Evolutionary conservation across 2,888 invertebrate species (phyloP).

Genomic region (Holacanthella duospinosa): DNA sequence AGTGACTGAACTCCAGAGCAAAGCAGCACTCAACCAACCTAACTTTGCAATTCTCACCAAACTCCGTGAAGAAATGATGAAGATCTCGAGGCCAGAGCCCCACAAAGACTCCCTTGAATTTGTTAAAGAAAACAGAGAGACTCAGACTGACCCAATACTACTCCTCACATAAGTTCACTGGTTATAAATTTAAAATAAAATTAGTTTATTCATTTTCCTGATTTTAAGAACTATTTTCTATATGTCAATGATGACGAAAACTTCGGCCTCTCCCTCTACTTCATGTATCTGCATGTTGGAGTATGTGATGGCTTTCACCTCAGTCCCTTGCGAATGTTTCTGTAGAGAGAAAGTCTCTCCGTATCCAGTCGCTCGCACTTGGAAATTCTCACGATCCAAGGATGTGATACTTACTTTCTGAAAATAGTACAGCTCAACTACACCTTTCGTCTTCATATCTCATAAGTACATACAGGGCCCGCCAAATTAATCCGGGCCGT

Average conservation of each 20-base stretch:
- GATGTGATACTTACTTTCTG: constrained; percentile 77
- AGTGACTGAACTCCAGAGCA: constrained; percentile 77
- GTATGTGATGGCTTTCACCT: constrained; percentile 98
- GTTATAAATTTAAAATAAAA: not conserved
- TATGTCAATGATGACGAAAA: constrained; percentile 97
- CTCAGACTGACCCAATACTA: not conserved
- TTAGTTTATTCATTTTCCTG: not conserved
- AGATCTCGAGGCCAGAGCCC: constrained; percentile 43
- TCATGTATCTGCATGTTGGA: constrained; percentile 88
- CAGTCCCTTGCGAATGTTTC: constrained; percentile 94
- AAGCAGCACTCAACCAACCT: constrained; percentile 79
- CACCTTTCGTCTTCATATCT: no score
- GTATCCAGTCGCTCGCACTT: constrained; percentile 60
- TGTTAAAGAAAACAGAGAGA: not conserved
- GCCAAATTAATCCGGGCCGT: no score
- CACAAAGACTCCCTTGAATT: not conserved
- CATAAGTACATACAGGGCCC: no score
- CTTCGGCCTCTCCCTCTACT: constrained; percentile 58
- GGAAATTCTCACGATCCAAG: constrained; percentile 71
- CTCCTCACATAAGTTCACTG: not conserved
- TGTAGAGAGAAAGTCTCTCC: constrained; percentile 90
- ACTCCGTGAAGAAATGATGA: constrained; percentile 67
- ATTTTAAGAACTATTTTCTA: constrained; percentile 43
- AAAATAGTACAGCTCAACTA: not conserved
- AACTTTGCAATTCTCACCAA: constrained; percentile 83